Evolutionary conservation across 2,797 vertebrate genomes (phyloP).

Genomic region (Molossus alvarezi): DNA sequence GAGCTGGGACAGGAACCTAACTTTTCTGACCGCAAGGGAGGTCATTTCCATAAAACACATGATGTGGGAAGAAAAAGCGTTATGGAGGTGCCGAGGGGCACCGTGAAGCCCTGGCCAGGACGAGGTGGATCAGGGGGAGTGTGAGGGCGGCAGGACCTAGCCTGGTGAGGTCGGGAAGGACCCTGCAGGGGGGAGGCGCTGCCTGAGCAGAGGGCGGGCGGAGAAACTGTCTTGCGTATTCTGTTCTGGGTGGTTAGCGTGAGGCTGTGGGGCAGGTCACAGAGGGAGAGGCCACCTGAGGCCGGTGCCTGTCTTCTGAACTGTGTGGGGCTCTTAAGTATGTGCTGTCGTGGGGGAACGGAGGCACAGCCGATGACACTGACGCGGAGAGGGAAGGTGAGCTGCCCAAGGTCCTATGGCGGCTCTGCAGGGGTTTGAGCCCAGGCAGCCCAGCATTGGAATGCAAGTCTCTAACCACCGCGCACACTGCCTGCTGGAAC

Average conservation of each 20-base stretch:
- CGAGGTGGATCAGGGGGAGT: neutral
- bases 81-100: too few species aligned
- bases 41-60: neutral
- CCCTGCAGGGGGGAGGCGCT: neutral
- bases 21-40: neutral
- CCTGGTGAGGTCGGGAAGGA: fast-evolving
- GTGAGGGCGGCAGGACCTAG: neutral
- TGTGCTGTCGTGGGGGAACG: neutral
- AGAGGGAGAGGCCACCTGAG: neutral
- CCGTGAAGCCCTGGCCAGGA: neutral
- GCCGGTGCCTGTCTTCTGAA: neutral
- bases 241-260: neutral
- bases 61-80: neutral
- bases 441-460: neutral
- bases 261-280: neutral
- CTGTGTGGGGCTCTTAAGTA: neutral
- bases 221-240: fast-evolving
- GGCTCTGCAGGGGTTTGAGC: neutral
- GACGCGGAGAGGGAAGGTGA: fast-evolving
- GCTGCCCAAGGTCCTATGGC: too few species aligned
- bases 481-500: neutral
- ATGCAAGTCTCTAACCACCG: neutral
- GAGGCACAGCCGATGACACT: neutral
- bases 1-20: neutral
- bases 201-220: neutral